Percentiles rank a stretch among this genome's conserved stretches.
These are phyloP conservation scores for Micromussa lordhowensis DNA, from an alignment of 92 coral and sea anemone genomes.

Conservation along the genomic window DNA sequence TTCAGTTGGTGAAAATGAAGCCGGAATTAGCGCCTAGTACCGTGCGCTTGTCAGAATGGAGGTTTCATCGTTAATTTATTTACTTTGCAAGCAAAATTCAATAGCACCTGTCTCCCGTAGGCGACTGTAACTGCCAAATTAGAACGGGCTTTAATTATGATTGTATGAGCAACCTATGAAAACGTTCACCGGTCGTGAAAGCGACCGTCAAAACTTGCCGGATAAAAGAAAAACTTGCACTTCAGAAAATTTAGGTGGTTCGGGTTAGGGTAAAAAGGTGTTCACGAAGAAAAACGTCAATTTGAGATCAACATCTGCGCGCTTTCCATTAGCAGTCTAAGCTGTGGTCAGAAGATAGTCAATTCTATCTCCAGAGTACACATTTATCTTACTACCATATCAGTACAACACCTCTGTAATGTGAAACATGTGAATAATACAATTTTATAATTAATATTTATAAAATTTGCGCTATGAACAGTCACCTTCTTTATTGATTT, in stretches of 20 bases:
- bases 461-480: no score
- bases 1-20: background rate
- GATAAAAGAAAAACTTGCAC: background rate
- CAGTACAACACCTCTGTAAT: no score
- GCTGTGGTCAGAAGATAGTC: no score
- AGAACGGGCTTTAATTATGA: background rate
- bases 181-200: background rate
- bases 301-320: no score
- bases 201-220: background rate
- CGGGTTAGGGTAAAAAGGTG: background rate
- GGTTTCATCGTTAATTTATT: background rate
- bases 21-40: background rate
- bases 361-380: no score
- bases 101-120: background rate
- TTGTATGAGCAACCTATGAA: background rate
- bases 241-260: background rate
- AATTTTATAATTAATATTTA: no score
- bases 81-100: background rate
- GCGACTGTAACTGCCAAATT: conserved; percentile 8
- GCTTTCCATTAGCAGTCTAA: no score
- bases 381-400: no score
- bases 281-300: background rate
- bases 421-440: no score
- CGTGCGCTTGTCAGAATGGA: background rate
- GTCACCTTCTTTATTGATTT: no score